phyloP scores from a whole-genome alignment of 1,140 invertebrate species.

The Drosophila lowei region DNA sequence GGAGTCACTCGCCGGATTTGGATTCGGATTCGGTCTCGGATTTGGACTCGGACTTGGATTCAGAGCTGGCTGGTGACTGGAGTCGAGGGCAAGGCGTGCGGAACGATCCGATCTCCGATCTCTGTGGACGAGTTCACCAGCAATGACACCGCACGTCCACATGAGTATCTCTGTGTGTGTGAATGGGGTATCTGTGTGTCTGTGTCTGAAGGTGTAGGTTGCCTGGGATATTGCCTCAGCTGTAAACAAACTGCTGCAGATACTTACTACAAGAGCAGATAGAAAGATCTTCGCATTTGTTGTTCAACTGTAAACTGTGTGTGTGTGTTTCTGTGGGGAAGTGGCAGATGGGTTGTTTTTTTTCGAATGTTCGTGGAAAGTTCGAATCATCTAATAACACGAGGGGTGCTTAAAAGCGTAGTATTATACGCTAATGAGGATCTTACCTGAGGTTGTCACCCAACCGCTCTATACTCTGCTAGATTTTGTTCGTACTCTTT shows the following conservation, averaged over 20 bases:
- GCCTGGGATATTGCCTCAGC: constrained; percentile 38
- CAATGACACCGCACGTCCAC: constrained; percentile 57
- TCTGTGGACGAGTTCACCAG: constrained; percentile 58
- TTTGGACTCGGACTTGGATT: constrained; percentile 23
- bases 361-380: too few species aligned
- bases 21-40: constrained; percentile 25
- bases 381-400: too few species aligned
- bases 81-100: constrained; percentile 45
- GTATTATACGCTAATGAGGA: too few species aligned
- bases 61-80: constrained; percentile 10
- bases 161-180: constrained; percentile 1
- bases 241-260: constrained; percentile 24
- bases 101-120: constrained; percentile 22
- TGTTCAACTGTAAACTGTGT: too few species aligned
- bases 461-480: too few species aligned
- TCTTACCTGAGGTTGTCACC: too few species aligned
- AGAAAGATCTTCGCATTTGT: background rate
- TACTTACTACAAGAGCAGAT: background rate
- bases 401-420: too few species aligned
- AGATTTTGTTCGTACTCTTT: too few species aligned
- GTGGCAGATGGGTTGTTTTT: too few species aligned
- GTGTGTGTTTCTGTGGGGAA: too few species aligned
- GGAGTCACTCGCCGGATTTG: constrained; percentile 16
- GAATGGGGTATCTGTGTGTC: constrained; percentile 12
- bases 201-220: constrained; percentile 70